Evolutionary conservation across 2,888 invertebrate species (phyloP).

Genomic region (Ormyrus pomaceus): DNA sequence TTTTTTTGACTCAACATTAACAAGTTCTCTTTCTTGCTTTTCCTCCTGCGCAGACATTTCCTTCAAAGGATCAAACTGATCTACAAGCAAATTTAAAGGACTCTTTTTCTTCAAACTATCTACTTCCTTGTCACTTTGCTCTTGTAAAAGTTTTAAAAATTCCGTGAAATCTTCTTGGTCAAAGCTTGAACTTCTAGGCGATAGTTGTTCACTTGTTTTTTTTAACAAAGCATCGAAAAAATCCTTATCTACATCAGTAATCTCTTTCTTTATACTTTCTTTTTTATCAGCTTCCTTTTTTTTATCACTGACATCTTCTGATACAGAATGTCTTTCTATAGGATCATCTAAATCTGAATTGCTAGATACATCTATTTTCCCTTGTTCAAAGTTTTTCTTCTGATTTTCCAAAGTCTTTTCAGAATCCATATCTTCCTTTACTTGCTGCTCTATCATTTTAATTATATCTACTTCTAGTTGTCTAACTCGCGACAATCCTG

Average conservation of each 20-base stretch:
- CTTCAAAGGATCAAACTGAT: slow-evolving; percentile 56
- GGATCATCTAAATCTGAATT: slow-evolving; percentile 72
- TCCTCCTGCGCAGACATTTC: slow-evolving; percentile 52
- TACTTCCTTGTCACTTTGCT: slow-evolving; percentile 63
- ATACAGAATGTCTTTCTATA: slow-evolving; percentile 69
- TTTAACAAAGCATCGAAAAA: slow-evolving; percentile 70
- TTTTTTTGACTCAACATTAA: slow-evolving; percentile 24
- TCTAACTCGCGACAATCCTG: slow-evolving; percentile 61
- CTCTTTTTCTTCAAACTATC: slow-evolving; percentile 21
- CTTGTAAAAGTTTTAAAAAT: slow-evolving; percentile 69
- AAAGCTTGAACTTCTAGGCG: slow-evolving; percentile 71
- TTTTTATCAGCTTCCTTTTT: slow-evolving; percentile 65
- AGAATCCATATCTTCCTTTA: slow-evolving; percentile 63
- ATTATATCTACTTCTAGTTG: slow-evolving; percentile 71
- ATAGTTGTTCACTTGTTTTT: slow-evolving; percentile 66
- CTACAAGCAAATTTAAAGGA: slow-evolving; percentile 25
- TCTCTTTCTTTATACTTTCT: slow-evolving; percentile 70
- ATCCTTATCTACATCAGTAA: slow-evolving; percentile 72
- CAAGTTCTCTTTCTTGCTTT: slow-evolving; percentile 30
- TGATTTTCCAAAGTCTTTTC: slow-evolving; percentile 67
- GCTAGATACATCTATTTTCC: slow-evolving; percentile 70
- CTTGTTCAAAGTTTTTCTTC: slow-evolving; percentile 69
- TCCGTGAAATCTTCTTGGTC: slow-evolving; percentile 73
- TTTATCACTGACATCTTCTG: slow-evolving; percentile 64
- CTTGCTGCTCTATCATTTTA: slow-evolving; percentile 70